phyloP scores from a whole-genome alignment of 2,113 vertebrate genomes.

The Prinia subflava region DNA sequence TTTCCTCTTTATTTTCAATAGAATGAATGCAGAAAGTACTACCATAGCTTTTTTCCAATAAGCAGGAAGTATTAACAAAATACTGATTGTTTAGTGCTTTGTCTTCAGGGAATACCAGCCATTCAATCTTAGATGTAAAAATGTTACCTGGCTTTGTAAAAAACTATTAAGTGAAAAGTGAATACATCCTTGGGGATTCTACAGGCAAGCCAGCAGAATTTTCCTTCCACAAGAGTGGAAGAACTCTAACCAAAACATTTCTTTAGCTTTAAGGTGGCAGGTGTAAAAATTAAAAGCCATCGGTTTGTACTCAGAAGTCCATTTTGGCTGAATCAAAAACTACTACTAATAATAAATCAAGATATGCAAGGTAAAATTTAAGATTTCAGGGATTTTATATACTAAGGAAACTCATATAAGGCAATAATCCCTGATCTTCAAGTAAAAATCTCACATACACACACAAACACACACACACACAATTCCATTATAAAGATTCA shows the following conservation, averaged over 20 bases:
- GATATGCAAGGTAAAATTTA: background rate
- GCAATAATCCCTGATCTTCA: background rate
- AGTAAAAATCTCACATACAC: background rate
- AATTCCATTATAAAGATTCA: background rate
- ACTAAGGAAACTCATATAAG: background rate
- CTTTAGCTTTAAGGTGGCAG: background rate
- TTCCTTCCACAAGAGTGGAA: background rate
- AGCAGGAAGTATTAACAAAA: background rate
- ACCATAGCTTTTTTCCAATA: background rate
- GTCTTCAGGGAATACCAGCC: slow-evolving; percentile 6
- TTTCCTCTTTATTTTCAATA: background rate
- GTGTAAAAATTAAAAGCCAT: background rate
- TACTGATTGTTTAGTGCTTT: background rate
- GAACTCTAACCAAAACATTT: background rate
- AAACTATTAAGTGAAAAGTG: background rate
- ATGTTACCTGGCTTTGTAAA: background rate
- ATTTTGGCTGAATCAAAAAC: background rate
- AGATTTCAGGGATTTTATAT: background rate
- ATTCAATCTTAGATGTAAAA: background rate
- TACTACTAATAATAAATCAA: background rate
- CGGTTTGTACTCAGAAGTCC: background rate
- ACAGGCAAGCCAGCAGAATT: background rate
- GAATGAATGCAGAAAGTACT: background rate
- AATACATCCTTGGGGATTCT: background rate
- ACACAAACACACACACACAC: background rate